These are phyloP conservation scores for Acrocera orbiculus DNA, from an alignment of 2,888 invertebrate genomes.

Conservation along the genomic window DNA sequence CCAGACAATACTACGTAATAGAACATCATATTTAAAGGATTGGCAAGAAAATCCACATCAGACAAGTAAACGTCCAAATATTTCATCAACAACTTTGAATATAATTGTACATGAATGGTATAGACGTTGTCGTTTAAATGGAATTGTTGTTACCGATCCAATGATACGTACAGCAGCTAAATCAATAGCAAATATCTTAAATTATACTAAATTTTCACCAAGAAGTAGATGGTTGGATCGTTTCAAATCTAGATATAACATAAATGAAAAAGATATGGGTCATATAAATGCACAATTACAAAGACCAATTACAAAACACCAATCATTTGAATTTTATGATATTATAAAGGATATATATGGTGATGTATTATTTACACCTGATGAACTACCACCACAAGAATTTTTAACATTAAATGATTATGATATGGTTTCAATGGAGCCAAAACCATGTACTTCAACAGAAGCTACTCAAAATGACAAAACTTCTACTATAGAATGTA, in stretches of 20 bases:
- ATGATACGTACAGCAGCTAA: background rate
- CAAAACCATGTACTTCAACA: too few species aligned
- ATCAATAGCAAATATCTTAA: background rate
- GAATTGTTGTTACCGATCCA: conserved; percentile 1
- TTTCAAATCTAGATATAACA: conserved; percentile 3
- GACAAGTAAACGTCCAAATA: conserved; percentile 1
- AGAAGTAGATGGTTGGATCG: conserved; percentile 8
- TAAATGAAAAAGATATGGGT: conserved; percentile 2
- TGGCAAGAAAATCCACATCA: conserved; percentile 4
- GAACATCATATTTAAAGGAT: conserved; percentile 2
- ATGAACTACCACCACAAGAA: too few species aligned
- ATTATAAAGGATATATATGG: conserved; percentile 9
- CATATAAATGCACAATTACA: background rate
- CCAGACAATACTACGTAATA: conserved; percentile 5
- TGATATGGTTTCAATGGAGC: too few species aligned
- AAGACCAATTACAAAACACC: background rate
- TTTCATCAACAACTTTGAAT: background rate
- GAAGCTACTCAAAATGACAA: too few species aligned
- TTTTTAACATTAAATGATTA: too few species aligned
- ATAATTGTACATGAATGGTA: conserved; percentile 4
- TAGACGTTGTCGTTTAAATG: conserved; percentile 1
- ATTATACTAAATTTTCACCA: conserved; percentile 2
- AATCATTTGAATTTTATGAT: conserved; percentile 8
- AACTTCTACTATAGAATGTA: too few species aligned
- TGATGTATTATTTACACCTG: too few species aligned